phyloP scores from a whole-genome alignment of 2,113 vertebrate genomes.

The Pyxicephalus adspersus region DNA sequence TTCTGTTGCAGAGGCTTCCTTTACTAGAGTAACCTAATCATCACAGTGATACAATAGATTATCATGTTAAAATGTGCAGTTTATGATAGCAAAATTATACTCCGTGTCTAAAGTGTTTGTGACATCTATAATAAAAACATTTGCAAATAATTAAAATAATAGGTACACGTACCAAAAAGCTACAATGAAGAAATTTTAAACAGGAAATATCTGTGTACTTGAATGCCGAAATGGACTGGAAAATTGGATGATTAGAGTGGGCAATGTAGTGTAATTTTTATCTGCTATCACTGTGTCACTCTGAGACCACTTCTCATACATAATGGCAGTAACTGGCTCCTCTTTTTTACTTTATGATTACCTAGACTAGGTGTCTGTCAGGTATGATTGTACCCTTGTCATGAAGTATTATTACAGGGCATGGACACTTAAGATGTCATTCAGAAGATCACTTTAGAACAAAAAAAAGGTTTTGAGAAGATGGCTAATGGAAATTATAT shows the following conservation, averaged over 20 bases:
- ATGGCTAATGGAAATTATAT: not conserved
- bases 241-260: slow-evolving; percentile 32
- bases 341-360: slow-evolving; percentile 22
- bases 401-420: slow-evolving; percentile 32
- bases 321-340: not conserved
- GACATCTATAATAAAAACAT: too few relatives aligned
- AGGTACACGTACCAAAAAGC: not conserved
- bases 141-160: too few relatives aligned
- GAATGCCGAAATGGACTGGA: not conserved
- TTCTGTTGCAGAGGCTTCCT: too few relatives aligned
- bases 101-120: too few relatives aligned
- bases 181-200: not conserved
- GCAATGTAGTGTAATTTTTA: slow-evolving; percentile 6
- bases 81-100: too few relatives aligned
- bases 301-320: not conserved
- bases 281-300: slow-evolving; percentile 11
- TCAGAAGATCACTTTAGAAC: not conserved
- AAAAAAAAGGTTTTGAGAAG: not conserved
- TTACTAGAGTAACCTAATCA: too few relatives aligned
- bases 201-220: not conserved
- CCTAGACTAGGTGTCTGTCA: not conserved
- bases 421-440: not conserved
- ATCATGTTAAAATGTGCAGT: too few relatives aligned
- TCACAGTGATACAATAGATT: too few relatives aligned
- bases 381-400: slow-evolving; percentile 35